Evolutionary conservation across 2,888 invertebrate genomes (phyloP).

Genomic region (Plebejus anna): DNA sequence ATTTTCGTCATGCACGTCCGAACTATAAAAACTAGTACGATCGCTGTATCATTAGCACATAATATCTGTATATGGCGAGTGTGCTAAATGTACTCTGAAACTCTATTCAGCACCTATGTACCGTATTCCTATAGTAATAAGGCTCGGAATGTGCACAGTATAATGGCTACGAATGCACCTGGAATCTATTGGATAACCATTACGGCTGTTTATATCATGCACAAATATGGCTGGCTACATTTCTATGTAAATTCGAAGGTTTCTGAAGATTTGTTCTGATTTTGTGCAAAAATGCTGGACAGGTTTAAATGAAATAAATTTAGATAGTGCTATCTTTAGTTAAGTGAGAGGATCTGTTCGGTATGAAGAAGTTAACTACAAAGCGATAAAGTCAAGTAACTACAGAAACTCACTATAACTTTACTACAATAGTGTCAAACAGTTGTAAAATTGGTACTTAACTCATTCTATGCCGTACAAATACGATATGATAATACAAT

Average conservation of each 20-base stretch:
- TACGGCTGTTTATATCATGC: constrained; percentile 11
- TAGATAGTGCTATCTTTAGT: no score
- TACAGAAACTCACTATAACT: no score
- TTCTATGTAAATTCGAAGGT: constrained; percentile 4
- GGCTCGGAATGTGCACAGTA: neutral
- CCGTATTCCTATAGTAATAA: neutral
- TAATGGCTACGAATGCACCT: neutral
- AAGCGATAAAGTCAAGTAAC: no score
- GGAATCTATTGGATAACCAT: constrained; percentile 20
- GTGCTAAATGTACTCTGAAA: constrained; percentile 2
- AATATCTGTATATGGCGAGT: neutral
- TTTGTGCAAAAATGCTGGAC: neutral
- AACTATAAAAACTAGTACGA: constrained; percentile 10
- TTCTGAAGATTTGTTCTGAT: neutral
- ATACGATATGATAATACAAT: no score
- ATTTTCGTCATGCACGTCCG: neutral
- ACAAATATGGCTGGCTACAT: neutral
- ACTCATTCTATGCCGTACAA: no score
- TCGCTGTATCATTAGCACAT: constrained; percentile 12
- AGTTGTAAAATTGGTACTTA: no score
- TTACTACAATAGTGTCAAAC: no score
- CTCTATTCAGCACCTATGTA: neutral
- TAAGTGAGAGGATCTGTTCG: no score
- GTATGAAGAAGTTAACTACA: no score
- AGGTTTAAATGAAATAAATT: neutral